Evolutionary conservation across 2,888 invertebrate genomes (phyloP), one percentile per base, ranked within the genome.

Genomic region (Luffia ferchaultella): DNA sequence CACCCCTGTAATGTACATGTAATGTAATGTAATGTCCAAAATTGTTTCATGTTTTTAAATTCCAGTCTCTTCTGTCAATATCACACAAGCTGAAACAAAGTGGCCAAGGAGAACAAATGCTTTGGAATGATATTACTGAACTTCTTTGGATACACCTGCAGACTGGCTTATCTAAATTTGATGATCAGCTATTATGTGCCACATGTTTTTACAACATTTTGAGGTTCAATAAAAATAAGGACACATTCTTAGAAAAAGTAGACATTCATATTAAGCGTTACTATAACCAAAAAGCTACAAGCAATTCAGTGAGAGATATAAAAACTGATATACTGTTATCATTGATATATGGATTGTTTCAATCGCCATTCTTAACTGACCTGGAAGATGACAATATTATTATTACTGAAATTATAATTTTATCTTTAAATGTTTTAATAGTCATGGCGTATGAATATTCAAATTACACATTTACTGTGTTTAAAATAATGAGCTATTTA

Each of bases 401-500:
- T 42, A 17, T 12, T 50, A 48, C 7, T 16, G 48, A 54, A 20
- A 52, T 73, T 57, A 58, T 82, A 54, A 54, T 61, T 52, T 52
- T 55, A 48, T 55, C 65, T 53, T 60, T 84, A 67, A 52, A 67
- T 60, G 57, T 76, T 60, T 56, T 73, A 56, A 54, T 68, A 53
- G 16, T 60, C 45, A 62, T 74, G 75, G 68, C 80, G 62, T 74
- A 78, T 78, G 65, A 76, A 54, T 88, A 88, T 58, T 82, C 86
- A n/a, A 73, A 71, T 59, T 73, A 76, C 56, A 85, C 86, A 54
- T 86, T 79, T 55, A 70, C 86, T 46, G 71, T 74, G 42, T 86
- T 86, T 50, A 87, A 85, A 67, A 75, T 76, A 51, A 65, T 87
- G 9, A 68, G 71, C 44, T 65, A 80, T 59, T 72, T 84, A 48